Percentiles rank a stretch among this genome's conserved stretches.
phyloP scores from a whole-genome alignment of 2,888 invertebrate genomes.

The Pristionchus maxplancki region DNA sequence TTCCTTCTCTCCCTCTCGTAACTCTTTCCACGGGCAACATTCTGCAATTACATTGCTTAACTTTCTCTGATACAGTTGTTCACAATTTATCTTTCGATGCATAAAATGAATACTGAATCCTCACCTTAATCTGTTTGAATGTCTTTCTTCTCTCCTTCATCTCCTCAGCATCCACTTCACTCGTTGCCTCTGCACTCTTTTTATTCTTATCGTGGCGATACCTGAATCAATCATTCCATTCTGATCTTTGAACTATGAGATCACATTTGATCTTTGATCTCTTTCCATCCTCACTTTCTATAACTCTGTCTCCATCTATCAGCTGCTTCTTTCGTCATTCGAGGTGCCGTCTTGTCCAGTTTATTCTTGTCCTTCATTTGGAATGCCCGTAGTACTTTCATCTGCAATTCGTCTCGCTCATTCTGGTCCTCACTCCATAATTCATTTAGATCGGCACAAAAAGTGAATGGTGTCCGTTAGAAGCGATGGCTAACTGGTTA shows the following conservation, averaged over 20 bases:
- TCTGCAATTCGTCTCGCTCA: constrained; percentile 55
- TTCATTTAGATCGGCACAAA: background rate
- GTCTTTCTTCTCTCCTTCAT: constrained; percentile 68
- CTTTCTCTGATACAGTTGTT: background rate
- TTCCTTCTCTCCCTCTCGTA: constrained; percentile 44
- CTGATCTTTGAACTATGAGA: background rate
- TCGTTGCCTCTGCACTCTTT: constrained; percentile 57
- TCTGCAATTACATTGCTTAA: background rate
- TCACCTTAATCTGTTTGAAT: constrained; percentile 66
- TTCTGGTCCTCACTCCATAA: constrained; percentile 13
- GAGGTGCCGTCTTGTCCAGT: constrained; percentile 74
- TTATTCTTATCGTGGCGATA: constrained; percentile 75
- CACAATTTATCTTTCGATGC: background rate
- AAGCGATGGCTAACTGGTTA: background rate
- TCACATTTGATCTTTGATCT: constrained; percentile 3
- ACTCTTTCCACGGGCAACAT: constrained; percentile 36
- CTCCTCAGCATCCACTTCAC: constrained; percentile 59
- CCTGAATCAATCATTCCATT: background rate
- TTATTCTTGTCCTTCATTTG: constrained; percentile 60
- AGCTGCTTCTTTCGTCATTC: constrained; percentile 76
- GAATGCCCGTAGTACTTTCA: constrained; percentile 67
- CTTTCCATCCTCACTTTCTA: constrained; percentile 56
- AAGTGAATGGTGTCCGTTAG: constrained; percentile 2
- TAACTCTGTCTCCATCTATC: constrained; percentile 75
- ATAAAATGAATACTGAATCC: no score